phyloP scores from a whole-genome alignment of 53 echinoderm and acorn worm species.

The Stichopus horrens region DNA sequence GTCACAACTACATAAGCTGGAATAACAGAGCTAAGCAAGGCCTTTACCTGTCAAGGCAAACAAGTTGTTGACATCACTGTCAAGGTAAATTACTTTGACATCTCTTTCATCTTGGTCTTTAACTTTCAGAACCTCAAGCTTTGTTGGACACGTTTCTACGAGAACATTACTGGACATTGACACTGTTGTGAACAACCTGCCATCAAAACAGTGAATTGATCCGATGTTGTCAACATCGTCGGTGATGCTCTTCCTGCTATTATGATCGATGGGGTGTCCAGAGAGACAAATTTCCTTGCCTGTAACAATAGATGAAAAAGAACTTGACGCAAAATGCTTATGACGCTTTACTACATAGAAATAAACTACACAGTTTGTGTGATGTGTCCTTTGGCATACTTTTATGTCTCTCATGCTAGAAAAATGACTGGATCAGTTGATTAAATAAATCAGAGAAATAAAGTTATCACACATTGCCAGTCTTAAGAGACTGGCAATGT shows the following conservation, averaged over 20 bases:
- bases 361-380: too few relatives aligned
- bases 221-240: neutral
- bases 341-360: too few relatives aligned
- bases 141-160: neutral
- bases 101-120: neutral
- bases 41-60: constrained; percentile 3
- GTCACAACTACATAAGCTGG: too few relatives aligned
- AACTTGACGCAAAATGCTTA: too few relatives aligned
- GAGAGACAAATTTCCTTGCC: neutral
- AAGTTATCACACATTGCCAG: too few relatives aligned
- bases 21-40: too few relatives aligned
- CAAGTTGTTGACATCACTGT: neutral
- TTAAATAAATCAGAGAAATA: too few relatives aligned
- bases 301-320: neutral
- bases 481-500: too few relatives aligned
- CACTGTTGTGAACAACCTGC: neutral
- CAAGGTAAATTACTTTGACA: neutral
- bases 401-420: too few relatives aligned
- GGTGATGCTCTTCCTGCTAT: neutral
- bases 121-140: neutral
- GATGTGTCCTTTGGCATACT: too few relatives aligned
- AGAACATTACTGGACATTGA: neutral
- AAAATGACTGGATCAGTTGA: too few relatives aligned
- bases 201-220: neutral
- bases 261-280: neutral